Conservation (phyloP, 2,888 invertebrate species). For the Pammene aurita region DNA sequence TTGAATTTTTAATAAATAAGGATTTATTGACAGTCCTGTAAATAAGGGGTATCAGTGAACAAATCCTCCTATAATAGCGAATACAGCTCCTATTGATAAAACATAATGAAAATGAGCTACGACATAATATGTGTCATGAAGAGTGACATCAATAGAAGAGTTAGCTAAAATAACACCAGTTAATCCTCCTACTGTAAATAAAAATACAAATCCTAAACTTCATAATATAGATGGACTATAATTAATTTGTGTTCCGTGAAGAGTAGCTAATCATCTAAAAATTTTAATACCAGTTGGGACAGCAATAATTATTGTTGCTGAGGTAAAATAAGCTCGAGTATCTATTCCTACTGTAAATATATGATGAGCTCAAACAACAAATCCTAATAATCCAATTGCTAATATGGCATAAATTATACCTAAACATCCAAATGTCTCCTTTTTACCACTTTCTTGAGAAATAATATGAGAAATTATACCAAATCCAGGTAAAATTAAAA, state of each 20-base stretch:
- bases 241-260: conserved; percentile 85
- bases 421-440: conserved; percentile 87
- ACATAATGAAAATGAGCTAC: too few relatives aligned
- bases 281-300: conserved; percentile 93
- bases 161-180: too few relatives aligned
- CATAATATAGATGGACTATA: conserved; percentile 85
- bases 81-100: too few relatives aligned
- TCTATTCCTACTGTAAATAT: conserved; percentile 94
- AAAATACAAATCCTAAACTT: conserved; percentile 90
- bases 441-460: conserved; percentile 88
- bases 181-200: too few relatives aligned
- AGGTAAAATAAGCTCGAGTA: conserved; percentile 92
- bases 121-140: too few relatives aligned
- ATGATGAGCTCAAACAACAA: conserved; percentile 93
- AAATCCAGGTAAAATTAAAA: conserved; percentile 93
- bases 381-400: conserved; percentile 91
- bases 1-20: too few relatives aligned
- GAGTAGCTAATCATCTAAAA: conserved; percentile 89
- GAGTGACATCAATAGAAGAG: too few relatives aligned
- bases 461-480: conserved; percentile 92
- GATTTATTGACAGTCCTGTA: too few relatives aligned
- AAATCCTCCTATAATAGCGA: too few relatives aligned
- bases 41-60: too few relatives aligned
- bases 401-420: conserved; percentile 94
- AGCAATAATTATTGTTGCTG: conserved; percentile 94